Evolutionary conservation across 2,113 vertebrate genomes (phyloP).

Genomic region (Paramormyrops kingsleyae): DNA sequence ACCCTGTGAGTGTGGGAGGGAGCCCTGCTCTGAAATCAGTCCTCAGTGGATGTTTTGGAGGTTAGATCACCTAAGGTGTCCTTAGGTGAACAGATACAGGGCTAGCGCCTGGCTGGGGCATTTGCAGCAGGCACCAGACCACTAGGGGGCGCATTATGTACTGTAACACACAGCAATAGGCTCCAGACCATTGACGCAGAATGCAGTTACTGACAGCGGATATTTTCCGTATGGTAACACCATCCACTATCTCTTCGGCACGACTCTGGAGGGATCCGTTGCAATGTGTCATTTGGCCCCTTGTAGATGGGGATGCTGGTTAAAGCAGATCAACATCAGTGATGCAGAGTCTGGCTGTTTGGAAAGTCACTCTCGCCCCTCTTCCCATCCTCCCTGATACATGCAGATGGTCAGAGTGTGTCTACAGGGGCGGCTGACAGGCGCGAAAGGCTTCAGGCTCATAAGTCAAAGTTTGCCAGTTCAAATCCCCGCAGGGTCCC

Average conservation of each 20-base stretch:
- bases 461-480: neutral
- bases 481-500: neutral
- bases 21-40: too few species aligned
- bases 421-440: neutral
- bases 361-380: neutral
- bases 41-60: too few species aligned
- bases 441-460: neutral
- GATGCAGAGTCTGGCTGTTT: neutral
- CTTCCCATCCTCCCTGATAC: neutral
- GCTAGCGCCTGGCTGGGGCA: too few species aligned
- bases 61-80: too few species aligned
- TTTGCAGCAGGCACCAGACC: too few species aligned
- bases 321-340: neutral
- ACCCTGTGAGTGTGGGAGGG: neutral
- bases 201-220: neutral
- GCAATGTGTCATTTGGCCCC: neutral
- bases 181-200: neutral
- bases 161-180: neutral
- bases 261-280: neutral
- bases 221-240: neutral
- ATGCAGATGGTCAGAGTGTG: neutral
- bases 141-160: too few species aligned
- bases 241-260: neutral
- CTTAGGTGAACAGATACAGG: too few species aligned
- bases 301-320: neutral